These are phyloP conservation scores for Zaprionus ornatus DNA, from an alignment of 1,140 invertebrate species.

Conservation along the genomic window DNA sequence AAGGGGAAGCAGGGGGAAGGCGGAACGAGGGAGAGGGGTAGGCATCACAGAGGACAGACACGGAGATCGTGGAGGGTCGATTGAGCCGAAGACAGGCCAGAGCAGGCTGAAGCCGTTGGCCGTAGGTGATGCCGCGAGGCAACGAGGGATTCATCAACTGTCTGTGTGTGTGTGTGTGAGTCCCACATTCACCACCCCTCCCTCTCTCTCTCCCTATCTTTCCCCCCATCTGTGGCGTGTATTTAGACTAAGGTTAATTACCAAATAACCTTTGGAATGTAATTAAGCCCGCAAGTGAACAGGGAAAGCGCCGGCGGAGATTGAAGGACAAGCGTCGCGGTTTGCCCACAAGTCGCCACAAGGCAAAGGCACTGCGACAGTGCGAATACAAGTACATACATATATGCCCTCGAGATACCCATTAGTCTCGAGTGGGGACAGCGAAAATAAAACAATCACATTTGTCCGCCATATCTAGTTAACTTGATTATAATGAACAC, in stretches of 20 bases:
- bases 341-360: background rate
- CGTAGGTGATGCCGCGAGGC: background rate
- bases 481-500: background rate
- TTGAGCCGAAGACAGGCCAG: background rate
- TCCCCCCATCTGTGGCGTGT: background rate
- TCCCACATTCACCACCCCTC: background rate
- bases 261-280: background rate
- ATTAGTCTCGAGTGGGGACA: background rate
- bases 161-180: background rate
- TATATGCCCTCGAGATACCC: background rate
- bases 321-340: background rate
- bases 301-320: background rate
- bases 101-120: background rate
- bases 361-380: background rate
- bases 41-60: background rate
- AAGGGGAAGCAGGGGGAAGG: background rate
- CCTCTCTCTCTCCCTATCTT: too few species aligned
- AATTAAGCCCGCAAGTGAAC: background rate
- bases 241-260: slow-evolving; percentile 4
- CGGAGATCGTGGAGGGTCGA: background rate
- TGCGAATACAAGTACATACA: too few species aligned
- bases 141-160: slow-evolving; percentile 1
- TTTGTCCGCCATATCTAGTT: background rate
- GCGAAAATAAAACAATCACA: background rate
- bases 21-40: background rate